Evolutionary conservation across 2,797 vertebrate species (phyloP).

Genomic region (Pempheris klunzingeri): DNA sequence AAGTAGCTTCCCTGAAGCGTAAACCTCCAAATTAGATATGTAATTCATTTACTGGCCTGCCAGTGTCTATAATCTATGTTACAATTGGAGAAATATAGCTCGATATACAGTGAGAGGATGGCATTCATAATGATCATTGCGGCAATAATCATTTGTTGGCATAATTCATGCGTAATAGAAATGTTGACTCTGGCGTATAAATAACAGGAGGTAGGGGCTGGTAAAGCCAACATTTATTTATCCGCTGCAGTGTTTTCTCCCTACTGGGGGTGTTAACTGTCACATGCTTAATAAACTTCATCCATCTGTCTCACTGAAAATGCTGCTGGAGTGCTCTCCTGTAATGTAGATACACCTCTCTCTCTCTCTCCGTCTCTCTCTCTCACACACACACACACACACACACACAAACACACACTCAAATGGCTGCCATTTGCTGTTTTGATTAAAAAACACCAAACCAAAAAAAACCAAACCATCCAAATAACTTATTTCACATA

Average conservation of each 20-base stretch:
- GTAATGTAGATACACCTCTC: conserved; percentile 40
- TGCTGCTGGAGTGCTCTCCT: conserved; percentile 43
- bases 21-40: conserved; percentile 49
- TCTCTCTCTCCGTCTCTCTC: too few species aligned
- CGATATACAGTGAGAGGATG: conserved; percentile 36
- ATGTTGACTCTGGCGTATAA: conserved; percentile 58
- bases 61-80: conserved; percentile 49
- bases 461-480: not conserved
- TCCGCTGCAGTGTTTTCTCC: conserved; percentile 63
- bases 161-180: conserved; percentile 67
- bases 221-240: conserved; percentile 76
- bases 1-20: conserved; percentile 21
- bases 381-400: not conserved
- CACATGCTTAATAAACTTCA: conserved; percentile 81
- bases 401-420: not conserved
- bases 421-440: not conserved
- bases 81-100: conserved; percentile 48
- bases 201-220: conserved; percentile 60
- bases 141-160: conserved; percentile 69
- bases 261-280: conserved; percentile 71
- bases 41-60: conserved; percentile 37
- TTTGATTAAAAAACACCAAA: not conserved
- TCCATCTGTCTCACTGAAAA: conserved; percentile 76
- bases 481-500: not conserved
- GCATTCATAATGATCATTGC: conserved; percentile 65